Evolutionary conservation across 2,797 vertebrate species (phyloP), one percentile per base, ranked within the genome.

Genomic region (Picus viridis): DNA sequence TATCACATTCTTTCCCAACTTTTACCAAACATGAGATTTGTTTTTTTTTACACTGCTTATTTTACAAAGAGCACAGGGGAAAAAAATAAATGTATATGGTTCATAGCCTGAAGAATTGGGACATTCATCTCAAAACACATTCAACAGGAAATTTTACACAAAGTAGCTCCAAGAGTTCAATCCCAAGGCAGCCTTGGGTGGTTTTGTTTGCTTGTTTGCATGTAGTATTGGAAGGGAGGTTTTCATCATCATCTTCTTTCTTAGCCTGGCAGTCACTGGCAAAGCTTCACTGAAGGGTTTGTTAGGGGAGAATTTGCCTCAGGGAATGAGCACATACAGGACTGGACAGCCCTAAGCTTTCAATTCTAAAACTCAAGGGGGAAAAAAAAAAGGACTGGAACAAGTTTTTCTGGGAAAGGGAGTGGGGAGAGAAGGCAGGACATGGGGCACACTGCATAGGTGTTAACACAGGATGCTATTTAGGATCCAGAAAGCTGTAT

Each of bases 131-230:
- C 17, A 53, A 93, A 94, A 78, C 45, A 87, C 54, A 69, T 39
- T 24, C 51, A 89, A 89, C 11, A 63, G 57, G 61, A 85, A 65
- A 86, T 92, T 93, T 94, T 89, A 81, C 86, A 86, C 87, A 36
- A 76, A 81, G 67, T 61, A 88, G 26, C 64, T 85, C 34, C 67
- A 83, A 89, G 73, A 86, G 39, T 70, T 89, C 90, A 85, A 43
- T 73, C 89, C 86, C 76, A 54, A 88, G 88, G 83, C 67, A 76
- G 79, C 59, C 73, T 69, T 90, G 56, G 77, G 81, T 87, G 70
- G 3, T 56, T 92, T 76, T 73, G 67, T 80, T 95, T 96, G 78
- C 74, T 76, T 73, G 67, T 80, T 95, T 96, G 78, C 74, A 80
- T 19, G 0, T 87, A 68, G 74, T 88, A 91, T 76, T 83, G 56